phyloP scores from a whole-genome alignment of 2,888 invertebrate genomes.

The Apodemia hepburni region DNA sequence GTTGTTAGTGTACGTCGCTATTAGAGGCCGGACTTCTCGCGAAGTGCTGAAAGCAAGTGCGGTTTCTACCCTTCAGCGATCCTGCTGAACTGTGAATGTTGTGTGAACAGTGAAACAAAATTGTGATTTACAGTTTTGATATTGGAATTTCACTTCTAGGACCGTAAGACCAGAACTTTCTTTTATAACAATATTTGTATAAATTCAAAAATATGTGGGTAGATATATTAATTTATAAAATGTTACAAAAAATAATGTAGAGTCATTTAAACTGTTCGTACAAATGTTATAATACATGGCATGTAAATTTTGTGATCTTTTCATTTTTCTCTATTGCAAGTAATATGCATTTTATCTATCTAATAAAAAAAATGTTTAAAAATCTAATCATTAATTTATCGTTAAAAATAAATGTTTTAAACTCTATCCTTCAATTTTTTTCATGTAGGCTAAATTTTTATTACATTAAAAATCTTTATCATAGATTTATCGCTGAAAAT shows the following conservation, averaged over 20 bases:
- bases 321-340: no score
- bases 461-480: background rate
- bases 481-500: background rate
- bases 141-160: slow-evolving; percentile 64
- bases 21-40: slow-evolving; percentile 62
- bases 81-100: slow-evolving; percentile 60
- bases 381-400: no score
- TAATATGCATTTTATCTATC: no score
- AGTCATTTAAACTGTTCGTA: background rate
- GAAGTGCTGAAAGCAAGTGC: slow-evolving; percentile 70
- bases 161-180: slow-evolving; percentile 61
- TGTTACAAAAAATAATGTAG: background rate
- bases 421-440: background rate
- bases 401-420: no score
- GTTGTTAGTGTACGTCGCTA: slow-evolving; percentile 66
- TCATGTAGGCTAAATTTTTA: background rate
- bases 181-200: slow-evolving; percentile 17
- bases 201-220: background rate
- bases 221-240: background rate
- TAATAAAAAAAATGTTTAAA: no score
- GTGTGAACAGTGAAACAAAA: slow-evolving; percentile 66
- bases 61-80: slow-evolving; percentile 51
- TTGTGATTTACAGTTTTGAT: slow-evolving; percentile 58
- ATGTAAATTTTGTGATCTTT: slow-evolving; percentile 1
- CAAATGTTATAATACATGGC: background rate